phyloP scores from a whole-genome alignment of 2,113 vertebrate species.

The Ceyx margarethae region DNA sequence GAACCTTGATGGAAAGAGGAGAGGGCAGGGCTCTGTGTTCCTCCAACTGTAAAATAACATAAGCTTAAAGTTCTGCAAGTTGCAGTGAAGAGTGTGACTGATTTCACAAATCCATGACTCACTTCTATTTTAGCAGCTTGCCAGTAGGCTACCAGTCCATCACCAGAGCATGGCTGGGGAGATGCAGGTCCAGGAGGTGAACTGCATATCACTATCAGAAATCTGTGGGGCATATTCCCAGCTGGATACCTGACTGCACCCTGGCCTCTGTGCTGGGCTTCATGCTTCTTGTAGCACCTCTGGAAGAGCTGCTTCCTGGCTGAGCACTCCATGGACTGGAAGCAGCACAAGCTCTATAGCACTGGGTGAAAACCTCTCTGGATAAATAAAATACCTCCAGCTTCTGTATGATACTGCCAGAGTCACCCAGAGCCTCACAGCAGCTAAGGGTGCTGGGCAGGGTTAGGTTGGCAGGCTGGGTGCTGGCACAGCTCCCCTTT shows the following conservation, averaged over 20 bases:
- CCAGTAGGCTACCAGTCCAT: neutral
- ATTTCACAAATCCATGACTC: neutral
- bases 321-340: neutral
- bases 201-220: neutral
- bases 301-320: neutral
- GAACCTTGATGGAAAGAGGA: neutral
- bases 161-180: neutral
- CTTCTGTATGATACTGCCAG: neutral
- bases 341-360: neutral
- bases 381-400: neutral
- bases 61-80: neutral
- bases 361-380: neutral
- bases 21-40: neutral
- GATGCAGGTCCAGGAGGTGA: neutral
- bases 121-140: neutral
- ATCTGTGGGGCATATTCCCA: neutral
- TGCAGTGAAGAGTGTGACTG: neutral
- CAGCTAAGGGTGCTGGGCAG: neutral
- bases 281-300: neutral
- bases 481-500: neutral
- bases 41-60: neutral
- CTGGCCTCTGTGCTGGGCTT: neutral
- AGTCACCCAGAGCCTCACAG: neutral
- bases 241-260: neutral
- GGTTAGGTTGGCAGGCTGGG: neutral